Evolutionary conservation across 2,113 vertebrate species (phyloP).

Genomic region (Ia io): DNA sequence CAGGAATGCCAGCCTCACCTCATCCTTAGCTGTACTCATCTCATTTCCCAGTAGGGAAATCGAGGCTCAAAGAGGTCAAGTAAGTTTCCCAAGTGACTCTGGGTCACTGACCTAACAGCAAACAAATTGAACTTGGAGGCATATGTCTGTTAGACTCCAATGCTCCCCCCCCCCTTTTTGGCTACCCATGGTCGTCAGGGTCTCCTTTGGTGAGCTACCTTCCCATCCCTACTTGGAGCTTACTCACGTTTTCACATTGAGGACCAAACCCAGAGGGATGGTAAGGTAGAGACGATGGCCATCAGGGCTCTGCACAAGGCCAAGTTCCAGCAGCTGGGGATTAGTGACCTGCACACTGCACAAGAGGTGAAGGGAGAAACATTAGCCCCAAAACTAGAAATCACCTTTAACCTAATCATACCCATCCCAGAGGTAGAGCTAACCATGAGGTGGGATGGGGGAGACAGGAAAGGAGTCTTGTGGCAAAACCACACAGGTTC

Average conservation of each 20-base stretch:
- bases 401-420: neutral
- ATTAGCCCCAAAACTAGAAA: neutral
- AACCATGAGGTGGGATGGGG: neutral
- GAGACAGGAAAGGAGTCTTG: neutral
- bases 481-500: neutral
- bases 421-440: neutral
- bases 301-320: constrained; percentile 46
- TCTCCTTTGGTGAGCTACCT: neutral
- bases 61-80: neutral
- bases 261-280: constrained; percentile 52
- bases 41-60: neutral
- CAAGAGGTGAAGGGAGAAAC: neutral
- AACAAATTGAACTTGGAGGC: neutral
- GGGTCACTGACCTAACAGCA: neutral
- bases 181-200: neutral
- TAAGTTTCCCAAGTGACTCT: neutral
- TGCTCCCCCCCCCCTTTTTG: neutral
- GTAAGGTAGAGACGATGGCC: constrained; percentile 56
- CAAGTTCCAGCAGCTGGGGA: constrained; percentile 64
- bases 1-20: neutral
- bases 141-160: neutral
- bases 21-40: neutral
- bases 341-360: constrained; percentile 54
- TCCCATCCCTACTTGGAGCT: neutral
- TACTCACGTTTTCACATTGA: constrained; percentile 66